Evolutionary conservation across 2,888 invertebrate species (phyloP), one percentile per base, ranked within the genome.

Genomic region (Mycalesis mineus): DNA sequence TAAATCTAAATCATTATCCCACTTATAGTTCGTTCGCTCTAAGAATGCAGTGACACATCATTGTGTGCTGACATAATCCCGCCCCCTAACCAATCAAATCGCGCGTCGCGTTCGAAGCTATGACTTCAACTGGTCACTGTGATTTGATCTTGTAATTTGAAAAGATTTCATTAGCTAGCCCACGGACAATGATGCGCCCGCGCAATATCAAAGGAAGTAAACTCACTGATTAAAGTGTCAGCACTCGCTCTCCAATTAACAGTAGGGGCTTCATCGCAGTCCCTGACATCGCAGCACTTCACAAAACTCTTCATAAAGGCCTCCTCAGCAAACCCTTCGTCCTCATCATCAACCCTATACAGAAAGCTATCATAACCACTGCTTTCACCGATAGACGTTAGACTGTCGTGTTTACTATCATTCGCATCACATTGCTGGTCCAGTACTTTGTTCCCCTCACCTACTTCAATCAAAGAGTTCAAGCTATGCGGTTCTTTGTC

Each of bases 331-430:
- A 79, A 87, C 0, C 82, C 85, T 41, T 87, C 87, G 59, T 78
- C 71, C 0, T 88, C 84, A 0, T 91, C 91, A 17, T 92, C 92
- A 1, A 91, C 88, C 1, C 93, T 85, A 74, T 91, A 91, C 71
- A 90, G 92, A 62, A 94, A 92, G 70, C 94, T 95, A 70, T 95
- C 94, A 70, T 95, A 95, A 6, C 94, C 96, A 72, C 94, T 94
- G 71, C 95, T 95, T 67, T 95, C 95, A 0, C 94, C 94, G 29
- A 93, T 87, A 11, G 94, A 94, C 62, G 92, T 91, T 40, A 94
- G 78, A 69, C 94, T 95, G 70, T 94, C 92, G 33, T 80, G 78
- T 59, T 82, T 84, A 52, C 55, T 64, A 2, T 69, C 64, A 5
- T 58, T 53, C 7, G 57, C 68, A 7, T 61, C 41, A 44, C 47